Conservation (phyloP, 2,888 invertebrate species). For the Aphodius sticticus region DNA sequence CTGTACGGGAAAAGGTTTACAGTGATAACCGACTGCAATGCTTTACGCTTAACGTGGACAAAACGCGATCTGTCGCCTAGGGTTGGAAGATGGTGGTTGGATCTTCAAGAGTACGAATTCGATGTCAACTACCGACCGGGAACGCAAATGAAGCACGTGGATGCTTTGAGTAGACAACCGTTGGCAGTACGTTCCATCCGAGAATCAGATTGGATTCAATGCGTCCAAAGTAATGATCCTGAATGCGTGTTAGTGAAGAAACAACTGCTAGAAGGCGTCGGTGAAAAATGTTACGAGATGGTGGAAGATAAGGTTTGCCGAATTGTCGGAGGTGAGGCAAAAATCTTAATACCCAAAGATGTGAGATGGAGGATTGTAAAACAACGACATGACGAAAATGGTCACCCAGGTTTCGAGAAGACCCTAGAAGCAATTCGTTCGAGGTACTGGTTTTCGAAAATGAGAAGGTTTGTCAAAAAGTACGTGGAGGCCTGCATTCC, state of each 20-base stretch:
- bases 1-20: slow-evolving; percentile 36
- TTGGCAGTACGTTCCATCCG: slow-evolving; percentile 17
- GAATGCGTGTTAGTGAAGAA: slow-evolving; percentile 17
- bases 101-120: slow-evolving; percentile 45
- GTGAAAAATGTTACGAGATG: slow-evolving; percentile 21
- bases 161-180: slow-evolving; percentile 41
- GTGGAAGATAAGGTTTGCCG: slow-evolving; percentile 27
- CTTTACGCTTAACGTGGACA: slow-evolving; percentile 31
- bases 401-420: slow-evolving; percentile 47
- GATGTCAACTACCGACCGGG: slow-evolving; percentile 43
- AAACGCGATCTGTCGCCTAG: slow-evolving; percentile 37
- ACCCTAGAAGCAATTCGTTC: slow-evolving; percentile 35
- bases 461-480: no score
- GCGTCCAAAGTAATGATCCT: slow-evolving; percentile 28
- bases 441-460: slow-evolving; percentile 18
- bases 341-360: slow-evolving; percentile 30
- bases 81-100: slow-evolving; percentile 46
- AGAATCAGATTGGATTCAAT: slow-evolving; percentile 23
- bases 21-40: slow-evolving; percentile 38
- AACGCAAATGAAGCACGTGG: slow-evolving; percentile 44
- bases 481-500: no score
- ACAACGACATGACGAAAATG: slow-evolving; percentile 44
- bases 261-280: slow-evolving; percentile 20
- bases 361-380: slow-evolving; percentile 34
- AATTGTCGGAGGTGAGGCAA: slow-evolving; percentile 9